A percentile compares a stretch with the other conserved stretches of the same genome.
Evolutionary conservation across 2,113 vertebrate genomes (phyloP).

Genomic region (Enhydra lutris): DNA sequence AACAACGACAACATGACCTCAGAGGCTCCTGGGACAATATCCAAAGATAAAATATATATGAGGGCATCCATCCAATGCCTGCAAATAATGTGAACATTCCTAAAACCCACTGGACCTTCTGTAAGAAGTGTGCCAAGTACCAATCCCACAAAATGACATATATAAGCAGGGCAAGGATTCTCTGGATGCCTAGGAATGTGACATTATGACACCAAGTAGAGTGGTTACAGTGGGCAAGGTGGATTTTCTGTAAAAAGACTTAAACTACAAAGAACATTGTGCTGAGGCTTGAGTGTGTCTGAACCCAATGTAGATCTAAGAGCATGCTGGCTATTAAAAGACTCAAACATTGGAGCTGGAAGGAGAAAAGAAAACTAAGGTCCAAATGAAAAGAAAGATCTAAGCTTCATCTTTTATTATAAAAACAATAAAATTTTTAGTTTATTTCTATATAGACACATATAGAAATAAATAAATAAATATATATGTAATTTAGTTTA

Average conservation of each 20-base stretch:
- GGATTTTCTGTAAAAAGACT: slow-evolving; percentile 92
- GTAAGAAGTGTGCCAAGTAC: slow-evolving; percentile 92
- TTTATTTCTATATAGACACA: background rate
- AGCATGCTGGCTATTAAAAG: slow-evolving; percentile 94
- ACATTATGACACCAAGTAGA: slow-evolving; percentile 91
- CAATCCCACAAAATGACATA: slow-evolving; percentile 93
- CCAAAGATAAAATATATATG: background rate
- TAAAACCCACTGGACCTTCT: slow-evolving; percentile 91
- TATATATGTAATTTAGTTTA: background rate
- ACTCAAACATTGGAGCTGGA: slow-evolving; percentile 93
- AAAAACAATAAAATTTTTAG: background rate
- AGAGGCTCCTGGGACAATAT: background rate
- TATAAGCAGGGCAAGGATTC: slow-evolving; percentile 94
- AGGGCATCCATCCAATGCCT: background rate
- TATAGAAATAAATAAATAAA: background rate
- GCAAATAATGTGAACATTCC: slow-evolving; percentile 88
- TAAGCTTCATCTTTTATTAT: background rate
- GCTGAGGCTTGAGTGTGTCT: slow-evolving; percentile 90
- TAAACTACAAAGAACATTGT: slow-evolving; percentile 95
- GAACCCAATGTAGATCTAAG: slow-evolving; percentile 93
- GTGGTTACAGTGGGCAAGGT: slow-evolving; percentile 92
- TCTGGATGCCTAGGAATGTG: slow-evolving; percentile 87
- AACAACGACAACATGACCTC: background rate
- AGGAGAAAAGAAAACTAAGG: slow-evolving; percentile 97
- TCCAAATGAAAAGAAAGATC: background rate